Conservation (phyloP, 2,797 vertebrate species). For the Ceryle rudis region DNA sequence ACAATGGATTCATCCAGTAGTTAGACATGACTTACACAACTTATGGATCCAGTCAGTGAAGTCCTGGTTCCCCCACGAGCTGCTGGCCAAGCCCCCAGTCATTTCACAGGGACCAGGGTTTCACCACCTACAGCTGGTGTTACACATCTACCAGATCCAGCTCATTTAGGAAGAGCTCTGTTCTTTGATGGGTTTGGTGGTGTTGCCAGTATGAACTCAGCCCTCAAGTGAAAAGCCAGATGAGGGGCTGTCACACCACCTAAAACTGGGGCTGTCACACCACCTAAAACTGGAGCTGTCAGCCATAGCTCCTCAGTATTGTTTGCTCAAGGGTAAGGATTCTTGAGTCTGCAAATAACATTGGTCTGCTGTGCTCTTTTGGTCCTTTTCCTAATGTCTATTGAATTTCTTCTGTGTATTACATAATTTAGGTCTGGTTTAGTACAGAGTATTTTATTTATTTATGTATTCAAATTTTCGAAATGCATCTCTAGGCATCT, state of each 20-base stretch:
- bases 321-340: not conserved
- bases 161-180: not conserved
- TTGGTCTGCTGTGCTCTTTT: not conserved
- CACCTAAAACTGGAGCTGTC: not conserved
- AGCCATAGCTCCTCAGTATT: not conserved
- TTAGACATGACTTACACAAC: not conserved
- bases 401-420: not conserved
- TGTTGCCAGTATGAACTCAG: not conserved
- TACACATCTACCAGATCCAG: not conserved
- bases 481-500: constrained; percentile 49
- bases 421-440: constrained; percentile 48
- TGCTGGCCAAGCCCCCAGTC: not conserved
- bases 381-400: constrained; percentile 3
- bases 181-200: not conserved
- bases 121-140: not conserved
- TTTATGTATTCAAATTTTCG: constrained; percentile 61
- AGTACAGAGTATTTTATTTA: constrained; percentile 59
- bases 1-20: not conserved
- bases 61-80: not conserved
- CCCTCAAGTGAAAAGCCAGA: not conserved
- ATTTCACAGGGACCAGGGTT: not conserved
- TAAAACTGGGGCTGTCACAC: not conserved
- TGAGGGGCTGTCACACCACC: not conserved
- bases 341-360: not conserved
- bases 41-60: not conserved